Percentiles rank a stretch among this genome's conserved stretches.
Evolutionary conservation across 2,113 vertebrate genomes (phyloP).

Genomic region (Pituophis catenifer): DNA sequence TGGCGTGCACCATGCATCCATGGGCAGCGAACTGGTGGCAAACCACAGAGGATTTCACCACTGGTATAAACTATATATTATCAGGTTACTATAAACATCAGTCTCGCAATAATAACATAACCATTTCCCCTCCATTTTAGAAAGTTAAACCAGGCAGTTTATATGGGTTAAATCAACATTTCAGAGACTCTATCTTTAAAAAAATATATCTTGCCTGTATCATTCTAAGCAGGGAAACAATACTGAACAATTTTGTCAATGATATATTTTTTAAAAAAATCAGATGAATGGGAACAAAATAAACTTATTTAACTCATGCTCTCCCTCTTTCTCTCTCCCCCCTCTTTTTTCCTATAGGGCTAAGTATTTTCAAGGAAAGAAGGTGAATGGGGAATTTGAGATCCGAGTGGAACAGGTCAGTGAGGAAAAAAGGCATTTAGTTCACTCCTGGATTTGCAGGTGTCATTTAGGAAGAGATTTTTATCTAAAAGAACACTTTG

Average conservation of each 20-base stretch:
- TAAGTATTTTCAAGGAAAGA: conserved; percentile 92
- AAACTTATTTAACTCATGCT: conserved; percentile 3
- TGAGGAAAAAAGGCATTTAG: conserved; percentile 26
- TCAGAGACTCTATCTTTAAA: neutral
- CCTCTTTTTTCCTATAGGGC: conserved; percentile 74
- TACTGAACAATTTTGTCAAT: conserved; percentile 30
- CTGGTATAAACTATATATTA: neutral
- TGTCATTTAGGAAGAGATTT: conserved; percentile 13
- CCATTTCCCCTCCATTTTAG: neutral
- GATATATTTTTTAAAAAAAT: conserved; percentile 22
- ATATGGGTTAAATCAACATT: neutral
- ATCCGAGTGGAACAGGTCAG: conserved; percentile 95
- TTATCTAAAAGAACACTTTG: neutral
- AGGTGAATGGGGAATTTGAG: conserved; percentile 90
- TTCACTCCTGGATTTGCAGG: neutral
- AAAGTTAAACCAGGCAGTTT: neutral
- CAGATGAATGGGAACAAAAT: neutral
- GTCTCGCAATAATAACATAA: neutral
- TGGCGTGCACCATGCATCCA: no score
- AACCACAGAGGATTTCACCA: no score
- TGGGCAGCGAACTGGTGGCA: no score
- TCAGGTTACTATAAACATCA: neutral
- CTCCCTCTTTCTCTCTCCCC: conserved; percentile 1
- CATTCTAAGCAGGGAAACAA: conserved; percentile 15
- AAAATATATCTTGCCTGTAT: neutral